Evolutionary conservation across 2,888 invertebrate genomes (phyloP).

Genomic region (Ophion obscuratus): DNA sequence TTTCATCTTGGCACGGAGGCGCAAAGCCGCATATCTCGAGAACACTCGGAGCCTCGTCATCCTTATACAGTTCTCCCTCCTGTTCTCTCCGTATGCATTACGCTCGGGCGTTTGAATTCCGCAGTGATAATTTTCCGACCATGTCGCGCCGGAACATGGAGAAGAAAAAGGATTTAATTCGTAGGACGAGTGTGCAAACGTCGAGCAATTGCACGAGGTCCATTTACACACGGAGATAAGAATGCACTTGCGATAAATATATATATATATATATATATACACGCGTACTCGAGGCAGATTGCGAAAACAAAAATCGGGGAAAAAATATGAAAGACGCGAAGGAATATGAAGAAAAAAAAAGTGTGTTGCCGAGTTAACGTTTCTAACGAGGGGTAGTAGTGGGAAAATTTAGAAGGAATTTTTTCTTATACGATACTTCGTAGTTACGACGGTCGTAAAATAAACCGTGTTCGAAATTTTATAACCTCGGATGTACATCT

Average conservation of each 20-base stretch:
- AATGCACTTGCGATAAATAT: not conserved
- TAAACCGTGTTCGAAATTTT: too few relatives aligned
- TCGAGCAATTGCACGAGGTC: not conserved
- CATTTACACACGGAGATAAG: not conserved
- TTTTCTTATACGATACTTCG: too few relatives aligned
- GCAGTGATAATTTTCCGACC: not conserved
- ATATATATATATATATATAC: too few relatives aligned
- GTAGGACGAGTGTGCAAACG: not conserved
- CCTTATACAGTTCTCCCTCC: not conserved
- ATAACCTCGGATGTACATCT: too few relatives aligned
- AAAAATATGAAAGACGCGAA: too few relatives aligned
- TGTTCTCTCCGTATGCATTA: not conserved
- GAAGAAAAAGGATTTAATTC: conserved; percentile 9
- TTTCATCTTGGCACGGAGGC: conserved; percentile 48
- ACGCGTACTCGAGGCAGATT: too few relatives aligned
- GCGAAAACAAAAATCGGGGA: too few relatives aligned
- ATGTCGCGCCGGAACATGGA: not conserved
- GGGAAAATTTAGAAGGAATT: too few relatives aligned
- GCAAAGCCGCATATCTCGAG: conserved; percentile 41
- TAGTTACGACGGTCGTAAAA: too few relatives aligned
- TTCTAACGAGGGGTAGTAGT: too few relatives aligned
- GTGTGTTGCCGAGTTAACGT: too few relatives aligned
- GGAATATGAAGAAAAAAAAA: too few relatives aligned
- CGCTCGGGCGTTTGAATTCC: not conserved
- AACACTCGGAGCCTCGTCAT: conserved; percentile 45